Conservation (phyloP, 2,888 invertebrate species). For the Gastracanthus pulcherrimus region DNA sequence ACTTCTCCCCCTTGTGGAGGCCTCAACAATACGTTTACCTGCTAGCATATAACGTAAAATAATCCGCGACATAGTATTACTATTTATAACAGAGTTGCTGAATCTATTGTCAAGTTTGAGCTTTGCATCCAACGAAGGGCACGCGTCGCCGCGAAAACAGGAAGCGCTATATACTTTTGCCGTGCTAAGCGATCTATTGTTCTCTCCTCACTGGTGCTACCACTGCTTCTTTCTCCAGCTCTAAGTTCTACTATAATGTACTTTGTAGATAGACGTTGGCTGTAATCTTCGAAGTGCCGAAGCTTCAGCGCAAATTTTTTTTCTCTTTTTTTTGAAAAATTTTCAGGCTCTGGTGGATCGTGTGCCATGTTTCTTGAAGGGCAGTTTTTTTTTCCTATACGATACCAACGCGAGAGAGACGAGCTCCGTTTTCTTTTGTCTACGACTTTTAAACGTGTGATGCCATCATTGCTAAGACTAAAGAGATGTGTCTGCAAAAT, state of each 20-base stretch:
- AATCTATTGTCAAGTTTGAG: conserved; percentile 51
- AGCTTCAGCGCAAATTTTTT: conserved; percentile 14
- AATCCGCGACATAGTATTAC: conserved; percentile 57
- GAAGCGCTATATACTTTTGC: conserved; percentile 28
- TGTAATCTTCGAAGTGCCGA: conserved; percentile 21
- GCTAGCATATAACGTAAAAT: conserved; percentile 46
- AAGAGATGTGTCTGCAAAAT: conserved; percentile 15
- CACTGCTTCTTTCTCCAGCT: conserved; percentile 30
- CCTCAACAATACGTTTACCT: conserved; percentile 42
- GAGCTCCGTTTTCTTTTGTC: conserved; percentile 24
- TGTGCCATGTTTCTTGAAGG: conserved; percentile 58
- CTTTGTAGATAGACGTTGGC: conserved; percentile 50
- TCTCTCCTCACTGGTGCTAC: conserved; percentile 57
- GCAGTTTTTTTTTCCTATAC: conserved; percentile 37
- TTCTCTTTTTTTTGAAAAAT: conserved; percentile 45
- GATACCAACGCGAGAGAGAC: conserved; percentile 5
- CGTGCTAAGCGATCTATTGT: conserved; percentile 39
- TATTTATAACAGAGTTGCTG: conserved; percentile 57
- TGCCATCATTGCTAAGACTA: conserved; percentile 33
- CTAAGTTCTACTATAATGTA: conserved; percentile 34
- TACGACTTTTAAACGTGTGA: conserved; percentile 40
- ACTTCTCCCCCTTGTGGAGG: not conserved
- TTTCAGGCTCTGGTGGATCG: conserved; percentile 53
- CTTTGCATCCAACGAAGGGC: conserved; percentile 52
- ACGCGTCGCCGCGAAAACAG: not conserved